phyloP scores from a whole-genome alignment of 2,797 vertebrate genomes.

The Typhlichthys eigenmanni region DNA sequence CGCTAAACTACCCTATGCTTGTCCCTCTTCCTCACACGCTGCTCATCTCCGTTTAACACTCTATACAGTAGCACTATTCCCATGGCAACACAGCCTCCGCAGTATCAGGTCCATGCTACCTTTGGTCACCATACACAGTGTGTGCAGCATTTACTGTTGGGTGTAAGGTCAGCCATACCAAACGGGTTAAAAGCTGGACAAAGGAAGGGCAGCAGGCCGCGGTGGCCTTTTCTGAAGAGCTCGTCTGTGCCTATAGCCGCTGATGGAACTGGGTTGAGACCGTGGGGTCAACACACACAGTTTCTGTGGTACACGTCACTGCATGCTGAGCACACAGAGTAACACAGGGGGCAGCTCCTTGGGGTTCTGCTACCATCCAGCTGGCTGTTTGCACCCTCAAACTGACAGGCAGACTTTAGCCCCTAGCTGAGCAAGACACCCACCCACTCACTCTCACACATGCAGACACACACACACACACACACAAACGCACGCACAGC shows the following conservation, averaged over 20 bases:
- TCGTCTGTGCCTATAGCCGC: slow-evolving; percentile 12
- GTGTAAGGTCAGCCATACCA: slow-evolving; percentile 5
- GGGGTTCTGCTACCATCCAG: slow-evolving; percentile 52
- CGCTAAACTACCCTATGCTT: not conserved
- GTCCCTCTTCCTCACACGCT: not conserved
- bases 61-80: slow-evolving; percentile 18
- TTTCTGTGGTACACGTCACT: slow-evolving; percentile 13
- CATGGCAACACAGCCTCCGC: slow-evolving; percentile 28
- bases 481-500: slow-evolving; percentile 22
- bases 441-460: slow-evolving; percentile 12
- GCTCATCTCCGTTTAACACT: slow-evolving; percentile 7
- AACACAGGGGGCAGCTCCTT: slow-evolving; percentile 40
- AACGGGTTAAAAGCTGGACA: slow-evolving; percentile 20
- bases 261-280: slow-evolving; percentile 18
- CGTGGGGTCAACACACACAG: slow-evolving; percentile 9
- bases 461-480: slow-evolving; percentile 4
- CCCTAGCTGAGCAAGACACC: slow-evolving; percentile 32
- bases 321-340: slow-evolving; percentile 39
- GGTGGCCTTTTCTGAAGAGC: slow-evolving; percentile 20
- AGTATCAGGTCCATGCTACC: not conserved
- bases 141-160: slow-evolving; percentile 3
- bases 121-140: too few species aligned
- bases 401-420: slow-evolving; percentile 54
- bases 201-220: slow-evolving; percentile 9
- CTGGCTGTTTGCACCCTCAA: slow-evolving; percentile 52